phyloP scores from a whole-genome alignment of 2,113 vertebrate species.

The Lagenorhynchus albirostris region DNA sequence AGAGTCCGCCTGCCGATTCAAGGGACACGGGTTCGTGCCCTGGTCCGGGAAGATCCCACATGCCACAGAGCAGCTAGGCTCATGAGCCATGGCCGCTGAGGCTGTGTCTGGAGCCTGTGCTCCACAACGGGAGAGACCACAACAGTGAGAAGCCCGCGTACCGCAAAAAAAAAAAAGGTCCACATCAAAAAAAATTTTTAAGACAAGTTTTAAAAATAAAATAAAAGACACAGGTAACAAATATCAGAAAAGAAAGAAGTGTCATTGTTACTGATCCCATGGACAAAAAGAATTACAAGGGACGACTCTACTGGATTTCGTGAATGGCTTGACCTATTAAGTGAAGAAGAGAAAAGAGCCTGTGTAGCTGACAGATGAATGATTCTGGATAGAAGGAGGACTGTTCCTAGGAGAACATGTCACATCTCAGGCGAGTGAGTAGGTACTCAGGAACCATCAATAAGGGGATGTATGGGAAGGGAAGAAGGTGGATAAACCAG shows the following conservation, averaged over 20 bases:
- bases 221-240: neutral
- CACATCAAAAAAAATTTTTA: too few species aligned
- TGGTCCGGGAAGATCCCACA: too few species aligned
- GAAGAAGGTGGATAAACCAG: neutral
- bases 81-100: too few species aligned
- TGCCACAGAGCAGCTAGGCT: too few species aligned
- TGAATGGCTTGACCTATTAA: neutral
- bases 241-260: neutral
- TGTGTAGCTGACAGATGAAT: fast-evolving
- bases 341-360: neutral
- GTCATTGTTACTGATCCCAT: neutral
- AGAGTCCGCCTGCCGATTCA: too few species aligned
- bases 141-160: too few species aligned
- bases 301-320: neutral
- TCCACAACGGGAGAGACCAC: too few species aligned
- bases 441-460: neutral
- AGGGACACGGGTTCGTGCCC: too few species aligned
- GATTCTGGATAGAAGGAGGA: neutral
- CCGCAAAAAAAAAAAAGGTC: too few species aligned
- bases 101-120: too few species aligned
- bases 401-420: neutral
- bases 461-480: neutral
- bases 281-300: neutral
- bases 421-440: neutral
- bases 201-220: too few species aligned